A percentile compares a stretch with the other conserved stretches of the same genome.
Evolutionary conservation across 2,797 vertebrate species (phyloP).

Genomic region (Sebastes umbrosus): DNA sequence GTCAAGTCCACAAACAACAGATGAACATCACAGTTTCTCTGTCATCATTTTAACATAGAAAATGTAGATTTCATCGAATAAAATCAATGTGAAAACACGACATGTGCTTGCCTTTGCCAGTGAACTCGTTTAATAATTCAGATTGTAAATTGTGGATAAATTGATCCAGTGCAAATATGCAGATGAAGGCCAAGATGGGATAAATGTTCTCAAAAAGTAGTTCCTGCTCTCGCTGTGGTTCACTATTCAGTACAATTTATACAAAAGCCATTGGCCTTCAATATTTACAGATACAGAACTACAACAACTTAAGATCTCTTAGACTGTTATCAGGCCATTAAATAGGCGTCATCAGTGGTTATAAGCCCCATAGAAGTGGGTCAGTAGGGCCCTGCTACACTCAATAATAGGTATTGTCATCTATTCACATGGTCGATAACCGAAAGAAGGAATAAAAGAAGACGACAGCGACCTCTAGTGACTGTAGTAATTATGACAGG

Average conservation of each 20-base stretch:
- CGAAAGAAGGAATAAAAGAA: background rate
- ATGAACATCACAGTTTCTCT: background rate
- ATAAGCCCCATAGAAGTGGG: background rate
- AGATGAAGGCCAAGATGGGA: background rate
- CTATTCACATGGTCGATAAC: background rate
- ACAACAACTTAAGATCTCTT: no score
- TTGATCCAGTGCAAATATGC: background rate
- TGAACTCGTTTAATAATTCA: background rate
- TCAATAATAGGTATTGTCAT: background rate
- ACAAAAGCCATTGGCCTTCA: background rate
- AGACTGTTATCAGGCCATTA: background rate
- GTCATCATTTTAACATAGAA: background rate
- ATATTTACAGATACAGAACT: background rate
- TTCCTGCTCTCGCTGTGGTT: background rate
- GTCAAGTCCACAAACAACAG: background rate
- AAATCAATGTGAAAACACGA: background rate
- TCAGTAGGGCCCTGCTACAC: background rate
- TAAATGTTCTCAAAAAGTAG: background rate
- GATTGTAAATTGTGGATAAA: background rate
- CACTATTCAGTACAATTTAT: background rate
- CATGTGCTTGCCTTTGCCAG: background rate
- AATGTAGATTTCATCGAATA: background rate
- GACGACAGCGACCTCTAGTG: background rate
- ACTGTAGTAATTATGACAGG: background rate
- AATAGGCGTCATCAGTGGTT: background rate